Percentiles rank a stretch among this genome's conserved stretches.
These are phyloP conservation scores for Carollia perspicillata DNA, from an alignment of 2,113 vertebrate genomes.

Conservation along the genomic window DNA sequence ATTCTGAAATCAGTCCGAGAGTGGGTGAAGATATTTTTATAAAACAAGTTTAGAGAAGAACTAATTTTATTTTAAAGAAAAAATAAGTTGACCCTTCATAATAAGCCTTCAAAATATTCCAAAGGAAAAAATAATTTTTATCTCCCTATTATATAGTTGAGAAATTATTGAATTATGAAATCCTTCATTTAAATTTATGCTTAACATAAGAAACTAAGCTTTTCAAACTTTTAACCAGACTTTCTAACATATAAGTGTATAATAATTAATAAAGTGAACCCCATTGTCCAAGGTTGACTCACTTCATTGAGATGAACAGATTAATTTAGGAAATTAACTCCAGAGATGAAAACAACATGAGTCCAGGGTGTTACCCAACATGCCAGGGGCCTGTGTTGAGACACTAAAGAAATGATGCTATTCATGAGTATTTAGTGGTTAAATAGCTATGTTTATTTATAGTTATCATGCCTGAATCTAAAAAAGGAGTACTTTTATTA, in stretches of 20 bases:
- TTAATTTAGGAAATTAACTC: not conserved
- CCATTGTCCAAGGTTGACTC: not conserved
- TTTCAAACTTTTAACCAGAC: not conserved
- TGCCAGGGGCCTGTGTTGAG: not conserved
- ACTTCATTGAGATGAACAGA: not conserved
- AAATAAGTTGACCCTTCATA: not conserved
- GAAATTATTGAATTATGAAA: not conserved
- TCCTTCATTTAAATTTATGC: not conserved
- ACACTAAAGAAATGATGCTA: not conserved
- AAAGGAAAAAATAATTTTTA: not conserved
- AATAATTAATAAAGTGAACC: not conserved
- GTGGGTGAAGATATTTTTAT: not conserved
- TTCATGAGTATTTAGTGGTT: not conserved
- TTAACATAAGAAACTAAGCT: not conserved
- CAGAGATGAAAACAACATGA: not conserved
- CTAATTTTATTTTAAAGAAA: not conserved
- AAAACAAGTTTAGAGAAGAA: not conserved
- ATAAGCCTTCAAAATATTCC: not conserved
- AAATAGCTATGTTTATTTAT: not conserved
- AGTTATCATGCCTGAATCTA: not conserved
- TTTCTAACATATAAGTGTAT: not conserved
- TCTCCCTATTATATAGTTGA: not conserved
- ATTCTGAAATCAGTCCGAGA: not conserved
- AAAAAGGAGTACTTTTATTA: not conserved
- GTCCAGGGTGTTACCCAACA: not conserved